Percentiles rank a stretch among this genome's conserved stretches.
phyloP scores from a whole-genome alignment of 2,113 vertebrate genomes.

The Macroglossus sobrinus region DNA sequence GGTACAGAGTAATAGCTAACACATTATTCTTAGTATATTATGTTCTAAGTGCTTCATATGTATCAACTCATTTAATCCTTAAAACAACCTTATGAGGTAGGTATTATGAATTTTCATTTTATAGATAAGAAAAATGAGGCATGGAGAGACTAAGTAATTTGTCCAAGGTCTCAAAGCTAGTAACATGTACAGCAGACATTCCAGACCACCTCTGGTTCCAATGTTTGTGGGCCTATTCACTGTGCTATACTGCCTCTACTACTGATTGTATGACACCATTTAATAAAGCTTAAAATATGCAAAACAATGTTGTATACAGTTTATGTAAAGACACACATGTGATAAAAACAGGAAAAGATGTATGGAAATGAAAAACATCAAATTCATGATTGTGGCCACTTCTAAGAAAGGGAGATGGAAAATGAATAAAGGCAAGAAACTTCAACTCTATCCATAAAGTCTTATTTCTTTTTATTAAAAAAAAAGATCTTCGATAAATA shows the following conservation, averaged over 20 bases:
- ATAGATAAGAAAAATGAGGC: constrained; percentile 17
- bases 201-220: background rate
- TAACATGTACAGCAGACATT: background rate
- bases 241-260: background rate
- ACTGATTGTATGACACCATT: background rate
- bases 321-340: background rate
- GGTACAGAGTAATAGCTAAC: background rate
- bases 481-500: constrained; percentile 3
- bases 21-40: background rate
- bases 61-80: background rate
- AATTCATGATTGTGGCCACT: background rate
- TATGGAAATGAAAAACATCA: constrained; percentile 7
- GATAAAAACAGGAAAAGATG: constrained; percentile 34
- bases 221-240: background rate
- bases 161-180: background rate
- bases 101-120: constrained; percentile 23
- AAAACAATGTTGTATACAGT: background rate
- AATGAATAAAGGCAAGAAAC: background rate
- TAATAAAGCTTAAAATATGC: constrained; percentile 25
- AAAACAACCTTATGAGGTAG: background rate
- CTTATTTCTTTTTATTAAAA: background rate
- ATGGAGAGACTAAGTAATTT: background rate
- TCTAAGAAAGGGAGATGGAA: background rate
- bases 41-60: background rate
- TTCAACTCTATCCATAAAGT: constrained; percentile 24